A percentile compares a stretch with the other conserved stretches of the same genome.
Evolutionary conservation across 35 echinoderm and acorn worm genomes (phyloP).

Genomic region (Diadema setosum): DNA sequence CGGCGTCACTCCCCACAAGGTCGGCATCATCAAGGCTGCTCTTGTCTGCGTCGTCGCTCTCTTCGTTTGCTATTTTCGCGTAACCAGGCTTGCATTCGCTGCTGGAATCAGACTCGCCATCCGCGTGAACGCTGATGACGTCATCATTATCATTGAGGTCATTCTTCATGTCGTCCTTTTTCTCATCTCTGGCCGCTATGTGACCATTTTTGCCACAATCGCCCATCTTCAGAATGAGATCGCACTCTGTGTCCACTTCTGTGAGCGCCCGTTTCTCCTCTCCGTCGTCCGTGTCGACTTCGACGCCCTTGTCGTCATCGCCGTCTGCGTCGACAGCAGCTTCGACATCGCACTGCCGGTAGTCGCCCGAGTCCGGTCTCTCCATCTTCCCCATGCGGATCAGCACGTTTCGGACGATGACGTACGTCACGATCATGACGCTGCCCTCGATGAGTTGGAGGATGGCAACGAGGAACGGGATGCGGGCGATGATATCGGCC

Average conservation of each 20-base stretch:
- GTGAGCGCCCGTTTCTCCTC: background rate
- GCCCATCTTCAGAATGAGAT: background rate
- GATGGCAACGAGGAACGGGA: conserved; percentile 44
- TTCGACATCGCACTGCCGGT: background rate
- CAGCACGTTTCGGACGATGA: conserved; percentile 5
- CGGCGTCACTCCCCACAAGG: too few relatives aligned
- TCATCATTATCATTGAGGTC: background rate
- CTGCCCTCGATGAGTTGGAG: conserved; percentile 37
- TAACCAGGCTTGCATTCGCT: background rate
- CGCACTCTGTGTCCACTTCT: too few relatives aligned
- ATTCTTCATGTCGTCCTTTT: background rate
- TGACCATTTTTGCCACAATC: background rate
- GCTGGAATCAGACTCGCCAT: too few relatives aligned
- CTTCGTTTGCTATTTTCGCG: background rate
- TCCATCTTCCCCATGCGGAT: background rate
- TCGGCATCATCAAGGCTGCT: background rate
- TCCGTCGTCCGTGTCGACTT: background rate
- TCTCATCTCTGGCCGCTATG: background rate
- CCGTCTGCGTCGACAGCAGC: background rate
- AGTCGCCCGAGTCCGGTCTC: background rate
- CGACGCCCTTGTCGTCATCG: background rate
- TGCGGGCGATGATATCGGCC: conserved; percentile 49
- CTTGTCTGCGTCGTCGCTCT: background rate
- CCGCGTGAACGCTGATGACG: background rate
- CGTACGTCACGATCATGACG: conserved; percentile 22